Base-by-base conservation (phyloP, 2,888 invertebrate species). In the Noctua fimbriata region DNA sequence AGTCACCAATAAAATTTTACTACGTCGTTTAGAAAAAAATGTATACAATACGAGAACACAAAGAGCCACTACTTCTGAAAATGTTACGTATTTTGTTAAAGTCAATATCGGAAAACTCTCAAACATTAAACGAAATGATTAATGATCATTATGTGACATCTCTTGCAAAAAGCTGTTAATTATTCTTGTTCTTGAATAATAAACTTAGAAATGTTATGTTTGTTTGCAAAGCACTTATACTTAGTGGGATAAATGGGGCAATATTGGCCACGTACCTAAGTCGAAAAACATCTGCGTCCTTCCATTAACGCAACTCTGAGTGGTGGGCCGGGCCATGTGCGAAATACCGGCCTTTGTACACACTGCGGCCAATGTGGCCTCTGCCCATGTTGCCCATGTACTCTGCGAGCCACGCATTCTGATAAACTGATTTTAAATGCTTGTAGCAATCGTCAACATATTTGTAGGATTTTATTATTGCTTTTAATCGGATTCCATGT, bases 251-350 rank as follows among this genome's bases (percentile, higher is more conserved):
- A 85, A 89, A 90, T 90, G 85, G 87, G 85, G 88, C 78, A 89
- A 91, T 90, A 90, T 90, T 88, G 85, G 88, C 84, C 86, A 91
- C 90, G 89, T 88, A 41, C 41, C 41, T 41, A 90, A 89, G 90
- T 89, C 85, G 89, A 87, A 89, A 90, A 89, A 87, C 91, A 91
- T 90, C 91, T 91, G 91, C 87, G 87, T 81, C 86, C 88, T 79
- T 83, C 89, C 86, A 90, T 89, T 87, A 88, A 82, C 77, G 67
- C 79, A 69, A 79, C 71, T 69, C n/a, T 49, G 71, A 82, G 79
- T 67, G 78, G 83, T 72, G 74, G 76, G 76, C 77, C 66, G 78
- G 76, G 52, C 69, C 10, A 36, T 77, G 76, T 78, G 58, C 79
- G 73, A 76, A 69, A 71, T 74, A 47, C 69, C 65, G 55, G 58